Percentiles rank a stretch among this genome's conserved stretches.
Conservation (phyloP, 2,888 invertebrate species). For the Calameuta pallipes region DNA sequence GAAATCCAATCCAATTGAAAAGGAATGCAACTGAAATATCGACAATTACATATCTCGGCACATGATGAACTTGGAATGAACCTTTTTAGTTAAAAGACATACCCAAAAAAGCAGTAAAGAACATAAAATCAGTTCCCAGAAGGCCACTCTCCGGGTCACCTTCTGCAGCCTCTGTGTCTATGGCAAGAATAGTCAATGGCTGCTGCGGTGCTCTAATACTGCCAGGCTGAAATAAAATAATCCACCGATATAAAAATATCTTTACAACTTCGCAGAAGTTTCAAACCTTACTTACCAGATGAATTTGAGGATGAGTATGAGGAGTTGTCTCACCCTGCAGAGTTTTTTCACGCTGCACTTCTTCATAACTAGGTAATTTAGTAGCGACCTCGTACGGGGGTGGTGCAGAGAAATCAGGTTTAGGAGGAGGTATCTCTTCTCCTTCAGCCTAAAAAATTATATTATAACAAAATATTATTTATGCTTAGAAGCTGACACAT, state of each 20-base stretch:
- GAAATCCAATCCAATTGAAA: conserved; percentile 96
- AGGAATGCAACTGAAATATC: conserved; percentile 84
- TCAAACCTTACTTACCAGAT: conserved; percentile 45
- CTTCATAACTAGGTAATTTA: conserved; percentile 91
- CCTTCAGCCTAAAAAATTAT: conserved; percentile 24
- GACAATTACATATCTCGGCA: background rate
- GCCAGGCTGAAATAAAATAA: conserved; percentile 46
- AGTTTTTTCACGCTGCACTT: conserved; percentile 89
- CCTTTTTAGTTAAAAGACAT: conserved; percentile 45
- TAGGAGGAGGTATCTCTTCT: conserved; percentile 83
- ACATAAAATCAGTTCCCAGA: conserved; percentile 93
- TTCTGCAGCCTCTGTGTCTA: conserved; percentile 80
- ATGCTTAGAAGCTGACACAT: background rate
- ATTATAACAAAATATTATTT: background rate
- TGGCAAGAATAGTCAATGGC: conserved; percentile 79
- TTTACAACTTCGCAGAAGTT: background rate
- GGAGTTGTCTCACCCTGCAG: conserved; percentile 77
- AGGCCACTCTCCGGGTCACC: conserved; percentile 82
- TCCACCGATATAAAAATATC: background rate
- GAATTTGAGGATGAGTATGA: conserved; percentile 54
- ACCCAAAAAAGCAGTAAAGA: conserved; percentile 91
- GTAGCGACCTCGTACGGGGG: conserved; percentile 90
- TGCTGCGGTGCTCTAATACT: conserved; percentile 67
- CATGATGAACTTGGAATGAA: background rate
- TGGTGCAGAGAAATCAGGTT: conserved; percentile 86